Conservation (phyloP, 2,113 vertebrate genomes). For the Naja naja region DNA sequence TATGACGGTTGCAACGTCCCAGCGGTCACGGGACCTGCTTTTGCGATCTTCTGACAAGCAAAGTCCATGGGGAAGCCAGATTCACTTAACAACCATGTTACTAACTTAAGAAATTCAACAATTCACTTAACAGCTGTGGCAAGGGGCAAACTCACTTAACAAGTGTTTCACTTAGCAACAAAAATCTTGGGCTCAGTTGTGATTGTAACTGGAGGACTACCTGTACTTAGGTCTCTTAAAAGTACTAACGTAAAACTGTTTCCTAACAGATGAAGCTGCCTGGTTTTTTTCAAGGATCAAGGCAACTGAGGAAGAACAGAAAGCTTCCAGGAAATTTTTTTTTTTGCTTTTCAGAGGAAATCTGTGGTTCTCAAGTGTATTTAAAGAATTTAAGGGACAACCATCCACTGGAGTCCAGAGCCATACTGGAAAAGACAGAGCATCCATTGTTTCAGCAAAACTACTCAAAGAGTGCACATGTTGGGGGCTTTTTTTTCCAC, state of each 20-base stretch:
- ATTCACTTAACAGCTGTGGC: background rate
- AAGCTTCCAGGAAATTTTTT: background rate
- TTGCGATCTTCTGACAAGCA: background rate
- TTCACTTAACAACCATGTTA: background rate
- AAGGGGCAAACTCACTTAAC: background rate
- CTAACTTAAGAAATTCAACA: background rate
- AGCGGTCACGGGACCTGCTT: background rate
- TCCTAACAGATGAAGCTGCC: background rate
- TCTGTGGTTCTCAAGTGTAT: background rate
- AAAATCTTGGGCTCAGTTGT: background rate
- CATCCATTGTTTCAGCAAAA: conserved; percentile 19
- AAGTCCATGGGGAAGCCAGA: too few relatives aligned
- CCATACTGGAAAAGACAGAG: background rate
- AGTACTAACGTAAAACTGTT: background rate
- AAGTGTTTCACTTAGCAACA: background rate
- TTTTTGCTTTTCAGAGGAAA: background rate
- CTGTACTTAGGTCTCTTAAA: background rate
- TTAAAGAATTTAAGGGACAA: background rate
- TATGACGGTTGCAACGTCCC: too few relatives aligned
- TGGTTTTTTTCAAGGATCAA: too few relatives aligned
- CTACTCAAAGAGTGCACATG: conserved; percentile 19
- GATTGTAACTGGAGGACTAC: background rate
- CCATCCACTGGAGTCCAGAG: background rate
- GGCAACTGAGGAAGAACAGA: background rate
- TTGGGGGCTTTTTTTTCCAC: background rate